Evolutionary conservation across 37 sponge, comb jelly and placozoan genomes (phyloP), one percentile per base, ranked within the genome.

Genomic region (Theonella swinhoei): DNA sequence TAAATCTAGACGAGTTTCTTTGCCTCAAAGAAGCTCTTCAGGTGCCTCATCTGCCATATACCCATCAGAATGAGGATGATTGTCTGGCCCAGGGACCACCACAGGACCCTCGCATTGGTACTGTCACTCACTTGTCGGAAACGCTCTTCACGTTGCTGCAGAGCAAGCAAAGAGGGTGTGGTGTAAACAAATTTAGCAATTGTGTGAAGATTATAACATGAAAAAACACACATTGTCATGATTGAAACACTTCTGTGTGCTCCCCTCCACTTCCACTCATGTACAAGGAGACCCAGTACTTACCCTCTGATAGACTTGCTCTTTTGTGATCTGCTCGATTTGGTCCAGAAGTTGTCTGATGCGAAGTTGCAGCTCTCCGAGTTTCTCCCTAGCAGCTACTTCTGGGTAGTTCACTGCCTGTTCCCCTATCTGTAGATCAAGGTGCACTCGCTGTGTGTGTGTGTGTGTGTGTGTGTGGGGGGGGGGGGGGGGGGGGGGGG

Each of bases 1-100:
- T 7, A 47, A 14, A 47, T 72, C 80, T 90, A 98, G 58, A 98
- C 99, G 4, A 98, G 90, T 84, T 98, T 98, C 88, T 98, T 98
- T 39, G 99, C 99, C 81, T 98, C 99, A 71, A 98, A 98, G 88
- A 98, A 98, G 63, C 90, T 90, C 83, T 94, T 94, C 67, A 98
- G 88, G 73, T 98, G 96, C 54, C 96, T 77, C 99, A 98, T 98
- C 72, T 98, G 99, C 99, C 96, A 96, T 7, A 94, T 80, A 1
- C 96, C 99, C 69, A 92, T 91, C 43, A 94, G 83, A 19, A 98
- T 83, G 30, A 98, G 87, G 64, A 98, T 80, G 60, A 89, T 77
- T 39, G 89, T 91, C 72, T 98, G 99, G 0, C 91, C 95, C 30
- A 98, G 87, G 7, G 96, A 91, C 99, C 99, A 98, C 94, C 95